phyloP scores from a whole-genome alignment of 2,888 invertebrate species.

The Gortyna flavago region DNA sequence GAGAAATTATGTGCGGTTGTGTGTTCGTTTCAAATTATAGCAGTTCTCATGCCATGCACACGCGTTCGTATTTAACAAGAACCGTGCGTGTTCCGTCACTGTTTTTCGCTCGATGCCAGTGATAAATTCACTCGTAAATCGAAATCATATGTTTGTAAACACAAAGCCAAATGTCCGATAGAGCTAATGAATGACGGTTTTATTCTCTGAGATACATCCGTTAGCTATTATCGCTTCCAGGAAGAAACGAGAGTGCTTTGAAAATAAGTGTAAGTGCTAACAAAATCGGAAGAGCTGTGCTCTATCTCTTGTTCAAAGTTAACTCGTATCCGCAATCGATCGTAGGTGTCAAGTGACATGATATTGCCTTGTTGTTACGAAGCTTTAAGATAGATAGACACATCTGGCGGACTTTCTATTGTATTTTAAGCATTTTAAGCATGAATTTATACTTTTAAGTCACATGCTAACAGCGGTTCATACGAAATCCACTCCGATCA shows the following conservation, averaged over 20 bases:
- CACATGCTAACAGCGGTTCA: not conserved
- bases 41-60: constrained; percentile 30
- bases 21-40: constrained; percentile 24
- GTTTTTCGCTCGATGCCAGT: constrained; percentile 31
- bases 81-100: constrained; percentile 48
- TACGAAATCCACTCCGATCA: not conserved
- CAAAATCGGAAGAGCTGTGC: constrained; percentile 15
- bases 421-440: not conserved
- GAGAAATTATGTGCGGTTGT: constrained; percentile 17
- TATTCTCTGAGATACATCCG: constrained; percentile 39
- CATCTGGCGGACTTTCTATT: not conserved
- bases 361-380: constrained; percentile 29
- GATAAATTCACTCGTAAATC: constrained; percentile 59
- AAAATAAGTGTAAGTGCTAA: constrained; percentile 38
- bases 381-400: constrained; percentile 26
- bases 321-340: constrained; percentile 33
- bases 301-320: constrained; percentile 29
- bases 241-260: constrained; percentile 35
- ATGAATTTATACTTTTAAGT: not conserved
- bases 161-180: constrained; percentile 30
- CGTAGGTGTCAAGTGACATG: constrained; percentile 30
- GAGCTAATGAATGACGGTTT: constrained; percentile 50
- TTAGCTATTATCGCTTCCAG: constrained; percentile 29
- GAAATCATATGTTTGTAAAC: constrained; percentile 42
- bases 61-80: constrained; percentile 46